Evolutionary conservation across 2,888 invertebrate genomes (phyloP).

Genomic region (Schrankia costaestrigalis): DNA sequence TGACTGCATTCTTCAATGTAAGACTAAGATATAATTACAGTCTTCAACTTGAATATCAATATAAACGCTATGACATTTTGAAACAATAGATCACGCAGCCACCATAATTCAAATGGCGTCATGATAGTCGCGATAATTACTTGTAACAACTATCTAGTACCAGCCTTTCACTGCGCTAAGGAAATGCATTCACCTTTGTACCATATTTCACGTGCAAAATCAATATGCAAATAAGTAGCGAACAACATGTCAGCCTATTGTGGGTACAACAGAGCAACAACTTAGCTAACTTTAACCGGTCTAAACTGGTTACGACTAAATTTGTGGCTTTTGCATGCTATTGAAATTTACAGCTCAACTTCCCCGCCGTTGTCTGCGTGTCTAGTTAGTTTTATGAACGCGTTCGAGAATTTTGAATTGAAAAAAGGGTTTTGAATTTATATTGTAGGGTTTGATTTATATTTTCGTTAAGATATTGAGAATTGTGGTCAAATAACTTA

Average conservation of each 20-base stretch:
- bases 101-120: slow-evolving; percentile 7
- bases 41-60: no score
- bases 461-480: no score
- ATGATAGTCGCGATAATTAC: slow-evolving; percentile 20
- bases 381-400: slow-evolving; percentile 38
- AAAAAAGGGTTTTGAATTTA: slow-evolving; percentile 16
- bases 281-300: slow-evolving; percentile 60
- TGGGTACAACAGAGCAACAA: slow-evolving; percentile 47
- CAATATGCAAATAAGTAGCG: slow-evolving; percentile 61
- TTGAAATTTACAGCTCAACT: slow-evolving; percentile 75
- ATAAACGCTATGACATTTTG: no score
- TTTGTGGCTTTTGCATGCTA: slow-evolving; percentile 72
- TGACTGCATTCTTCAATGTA: no score
- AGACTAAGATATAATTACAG: no score
- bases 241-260: slow-evolving; percentile 49
- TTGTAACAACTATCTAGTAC: slow-evolving; percentile 13
- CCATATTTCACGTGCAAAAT: slow-evolving; percentile 43
- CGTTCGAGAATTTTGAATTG: slow-evolving; percentile 33
- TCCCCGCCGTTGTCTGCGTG: slow-evolving; percentile 52
- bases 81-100: no score
- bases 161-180: slow-evolving; percentile 21
- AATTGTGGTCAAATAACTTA: no score
- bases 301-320: slow-evolving; percentile 46
- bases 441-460: slow-evolving; percentile 1
- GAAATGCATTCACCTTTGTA: slow-evolving; percentile 34